Conservation (phyloP, 2,113 vertebrate genomes). For the Physeter macrocephalus region DNA sequence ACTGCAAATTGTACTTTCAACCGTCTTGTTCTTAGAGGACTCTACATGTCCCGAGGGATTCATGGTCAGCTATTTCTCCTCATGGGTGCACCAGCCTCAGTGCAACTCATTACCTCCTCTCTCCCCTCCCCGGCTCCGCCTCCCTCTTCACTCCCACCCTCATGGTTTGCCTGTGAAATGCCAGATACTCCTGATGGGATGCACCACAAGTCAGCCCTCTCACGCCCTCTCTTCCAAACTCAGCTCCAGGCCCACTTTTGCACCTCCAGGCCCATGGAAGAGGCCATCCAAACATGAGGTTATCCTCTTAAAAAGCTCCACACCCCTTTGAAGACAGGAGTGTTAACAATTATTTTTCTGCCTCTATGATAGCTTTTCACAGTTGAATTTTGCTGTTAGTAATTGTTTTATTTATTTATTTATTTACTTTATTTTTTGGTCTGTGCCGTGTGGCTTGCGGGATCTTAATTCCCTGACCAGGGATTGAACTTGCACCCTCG, state of each 20-base stretch:
- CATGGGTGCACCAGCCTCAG: neutral
- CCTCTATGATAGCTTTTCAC: neutral
- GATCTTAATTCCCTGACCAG: too few species aligned
- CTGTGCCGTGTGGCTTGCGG: too few species aligned
- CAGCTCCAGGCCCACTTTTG: neutral
- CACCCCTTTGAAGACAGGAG: neutral
- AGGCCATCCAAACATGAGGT: neutral
- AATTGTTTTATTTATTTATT: too few species aligned
- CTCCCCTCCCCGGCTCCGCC: accelerated
- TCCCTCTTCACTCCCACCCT: neutral
- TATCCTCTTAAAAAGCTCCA: neutral
- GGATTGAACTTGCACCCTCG: too few species aligned
- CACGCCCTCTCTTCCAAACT: neutral
- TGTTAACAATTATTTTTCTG: neutral
- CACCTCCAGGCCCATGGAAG: neutral
- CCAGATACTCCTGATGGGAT: neutral
- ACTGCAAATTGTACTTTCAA: neutral
- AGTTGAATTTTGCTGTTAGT: neutral
- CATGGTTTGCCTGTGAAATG: neutral
- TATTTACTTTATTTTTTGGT: too few species aligned
- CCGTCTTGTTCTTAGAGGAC: neutral
- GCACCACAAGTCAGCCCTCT: neutral
- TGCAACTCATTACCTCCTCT: neutral
- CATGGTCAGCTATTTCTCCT: neutral
- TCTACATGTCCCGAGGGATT: neutral